Conservation (phyloP, 92 coral and sea anemone species). For the Pocillopora grandis region DNA sequence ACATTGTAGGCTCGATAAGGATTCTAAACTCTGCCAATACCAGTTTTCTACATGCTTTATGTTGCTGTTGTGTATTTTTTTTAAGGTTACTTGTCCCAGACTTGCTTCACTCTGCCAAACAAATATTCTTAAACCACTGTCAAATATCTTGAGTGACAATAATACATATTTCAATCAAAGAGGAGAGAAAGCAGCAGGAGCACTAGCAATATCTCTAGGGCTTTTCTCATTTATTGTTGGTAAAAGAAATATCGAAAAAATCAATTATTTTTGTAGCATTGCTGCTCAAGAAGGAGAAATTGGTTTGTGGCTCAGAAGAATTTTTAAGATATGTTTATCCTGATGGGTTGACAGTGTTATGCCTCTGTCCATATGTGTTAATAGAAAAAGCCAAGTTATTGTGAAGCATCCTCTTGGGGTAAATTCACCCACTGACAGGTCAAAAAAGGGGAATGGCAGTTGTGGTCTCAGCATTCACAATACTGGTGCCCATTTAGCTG, state of each 20-base stretch:
- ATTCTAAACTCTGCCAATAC: background rate
- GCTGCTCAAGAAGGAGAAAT: background rate
- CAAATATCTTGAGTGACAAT: slow-evolving; percentile 10
- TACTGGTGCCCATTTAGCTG: slow-evolving; percentile 58
- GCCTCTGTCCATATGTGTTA: too few species aligned
- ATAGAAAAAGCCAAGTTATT: too few species aligned
- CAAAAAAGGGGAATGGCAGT: slow-evolving; percentile 42
- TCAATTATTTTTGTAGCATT: too few species aligned
- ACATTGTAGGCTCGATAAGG: background rate
- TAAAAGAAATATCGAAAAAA: background rate
- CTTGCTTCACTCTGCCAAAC: slow-evolving; percentile 10
- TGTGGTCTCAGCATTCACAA: slow-evolving; percentile 78
- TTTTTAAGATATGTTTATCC: background rate
- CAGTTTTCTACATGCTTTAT: too few species aligned
- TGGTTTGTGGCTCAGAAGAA: slow-evolving; percentile 3
- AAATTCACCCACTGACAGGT: background rate
- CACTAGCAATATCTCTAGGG: slow-evolving; percentile 1
- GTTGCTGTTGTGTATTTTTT: too few species aligned
- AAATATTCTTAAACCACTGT: slow-evolving; percentile 3
- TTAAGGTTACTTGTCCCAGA: background rate
- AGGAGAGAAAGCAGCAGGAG: background rate
- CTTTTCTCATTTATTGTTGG: slow-evolving; percentile 1
- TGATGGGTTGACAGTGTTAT: background rate
- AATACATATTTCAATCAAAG: background rate
- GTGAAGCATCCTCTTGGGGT: background rate